phyloP scores from a whole-genome alignment of 2,113 vertebrate species.

The Barnardius zonarius region DNA sequence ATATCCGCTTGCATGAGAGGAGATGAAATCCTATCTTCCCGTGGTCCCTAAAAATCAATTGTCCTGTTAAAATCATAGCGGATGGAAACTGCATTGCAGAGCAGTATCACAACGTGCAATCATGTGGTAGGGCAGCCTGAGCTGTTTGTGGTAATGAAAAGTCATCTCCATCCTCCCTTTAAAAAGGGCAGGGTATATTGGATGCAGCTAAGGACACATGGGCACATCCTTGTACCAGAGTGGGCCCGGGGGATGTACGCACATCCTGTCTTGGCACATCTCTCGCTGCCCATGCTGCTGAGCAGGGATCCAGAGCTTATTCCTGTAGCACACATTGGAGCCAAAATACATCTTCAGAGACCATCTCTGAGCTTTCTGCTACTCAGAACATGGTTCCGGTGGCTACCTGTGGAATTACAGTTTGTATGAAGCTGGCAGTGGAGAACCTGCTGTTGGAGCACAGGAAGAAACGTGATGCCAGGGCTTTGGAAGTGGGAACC shows the following conservation, averaged over 20 bases:
- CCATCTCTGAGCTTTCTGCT: not conserved
- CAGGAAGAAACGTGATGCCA: not conserved
- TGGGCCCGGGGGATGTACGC: not conserved
- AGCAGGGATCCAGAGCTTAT: not conserved
- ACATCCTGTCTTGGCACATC: fast-evolving
- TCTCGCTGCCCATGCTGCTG: fast-evolving
- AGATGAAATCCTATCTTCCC: not conserved
- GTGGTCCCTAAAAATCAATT: not conserved
- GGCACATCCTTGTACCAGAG: fast-evolving
- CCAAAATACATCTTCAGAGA: not conserved
- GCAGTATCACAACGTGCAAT: not conserved
- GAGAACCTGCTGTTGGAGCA: not conserved
- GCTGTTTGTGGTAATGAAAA: not conserved
- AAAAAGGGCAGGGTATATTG: not conserved
- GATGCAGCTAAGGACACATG: not conserved
- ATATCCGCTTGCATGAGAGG: not conserved
- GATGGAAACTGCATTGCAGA: not conserved
- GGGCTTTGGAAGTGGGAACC: not conserved
- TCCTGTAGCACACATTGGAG: fast-evolving
- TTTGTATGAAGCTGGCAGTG: not conserved
- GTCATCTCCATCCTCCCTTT: not conserved
- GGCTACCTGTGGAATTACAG: not conserved
- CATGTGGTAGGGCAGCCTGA: not conserved
- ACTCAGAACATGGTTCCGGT: fast-evolving
- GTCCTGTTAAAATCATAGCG: not conserved